phyloP scores from a whole-genome alignment of 2,113 vertebrate species.

The Oreochromis tanganicae region DNA sequence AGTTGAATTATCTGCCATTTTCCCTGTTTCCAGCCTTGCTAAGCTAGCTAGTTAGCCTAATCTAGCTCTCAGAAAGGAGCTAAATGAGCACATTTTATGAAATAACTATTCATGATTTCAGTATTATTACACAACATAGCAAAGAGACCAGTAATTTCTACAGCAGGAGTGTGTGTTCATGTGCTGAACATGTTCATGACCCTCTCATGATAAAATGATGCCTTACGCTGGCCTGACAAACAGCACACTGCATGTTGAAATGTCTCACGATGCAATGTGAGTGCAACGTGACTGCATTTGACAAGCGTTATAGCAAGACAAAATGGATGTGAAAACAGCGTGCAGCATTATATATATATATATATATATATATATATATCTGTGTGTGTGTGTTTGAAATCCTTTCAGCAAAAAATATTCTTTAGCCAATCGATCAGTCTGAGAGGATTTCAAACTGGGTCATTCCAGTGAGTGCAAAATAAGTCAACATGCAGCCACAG shows the following conservation, averaged over 20 bases:
- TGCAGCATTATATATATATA: neutral
- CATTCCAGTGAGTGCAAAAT: neutral
- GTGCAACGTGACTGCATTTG: neutral
- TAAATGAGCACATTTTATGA: neutral
- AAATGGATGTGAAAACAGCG: conserved; percentile 29
- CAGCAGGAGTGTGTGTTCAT: neutral
- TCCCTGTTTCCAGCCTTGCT: neutral
- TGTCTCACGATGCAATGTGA: neutral
- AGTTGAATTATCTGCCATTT: neutral
- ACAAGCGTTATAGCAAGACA: conserved; percentile 14
- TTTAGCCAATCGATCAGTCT: neutral
- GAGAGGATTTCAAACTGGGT: conserved; percentile 49
- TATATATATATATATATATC: neutral
- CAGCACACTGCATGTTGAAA: conserved; percentile 6
- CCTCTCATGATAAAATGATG: neutral
- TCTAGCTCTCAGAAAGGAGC: neutral
- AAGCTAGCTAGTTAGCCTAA: neutral
- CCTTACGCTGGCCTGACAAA: neutral
- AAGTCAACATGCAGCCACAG: conserved; percentile 75
- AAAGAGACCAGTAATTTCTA: neutral
- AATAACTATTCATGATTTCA: neutral
- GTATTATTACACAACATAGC: neutral
- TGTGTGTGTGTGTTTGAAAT: conserved; percentile 19
- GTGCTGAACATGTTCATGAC: neutral
- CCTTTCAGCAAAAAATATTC: conserved; percentile 2